Evolutionary conservation across 2,888 invertebrate species (phyloP).

Genomic region (Yponomeuta cagnagella): DNA sequence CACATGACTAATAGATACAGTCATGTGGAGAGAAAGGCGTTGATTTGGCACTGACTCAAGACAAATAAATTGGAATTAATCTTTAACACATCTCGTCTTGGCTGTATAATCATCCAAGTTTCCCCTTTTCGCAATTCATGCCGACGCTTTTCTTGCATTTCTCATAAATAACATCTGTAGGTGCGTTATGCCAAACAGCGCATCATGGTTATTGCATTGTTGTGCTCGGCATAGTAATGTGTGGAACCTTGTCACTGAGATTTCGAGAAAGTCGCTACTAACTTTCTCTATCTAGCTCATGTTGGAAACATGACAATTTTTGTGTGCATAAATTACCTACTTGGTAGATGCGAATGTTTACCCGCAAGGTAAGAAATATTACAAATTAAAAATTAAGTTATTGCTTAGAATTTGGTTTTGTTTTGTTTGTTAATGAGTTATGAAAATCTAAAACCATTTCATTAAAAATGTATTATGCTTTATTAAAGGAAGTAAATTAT

Average conservation of each 20-base stretch:
- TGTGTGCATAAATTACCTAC: background rate
- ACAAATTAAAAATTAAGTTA: too few species aligned
- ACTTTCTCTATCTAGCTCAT: slow-evolving; percentile 38
- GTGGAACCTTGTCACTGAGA: slow-evolving; percentile 22
- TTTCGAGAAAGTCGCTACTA: slow-evolving; percentile 47
- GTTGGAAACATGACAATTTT: background rate
- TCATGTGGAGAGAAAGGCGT: background rate
- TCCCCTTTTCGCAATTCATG: background rate
- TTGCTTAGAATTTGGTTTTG: too few species aligned
- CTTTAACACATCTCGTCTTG: background rate
- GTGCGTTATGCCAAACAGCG: background rate
- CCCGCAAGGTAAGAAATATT: too few species aligned
- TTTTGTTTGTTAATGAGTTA: too few species aligned
- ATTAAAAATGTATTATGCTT: too few species aligned
- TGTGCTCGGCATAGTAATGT: background rate
- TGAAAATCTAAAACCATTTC: too few species aligned
- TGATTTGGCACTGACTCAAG: slow-evolving; percentile 1
- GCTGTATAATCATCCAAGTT: background rate
- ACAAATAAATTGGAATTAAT: background rate
- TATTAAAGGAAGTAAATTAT: too few species aligned
- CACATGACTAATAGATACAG: too few species aligned
- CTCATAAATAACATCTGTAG: background rate
- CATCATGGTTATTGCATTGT: background rate
- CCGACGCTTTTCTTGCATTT: background rate
- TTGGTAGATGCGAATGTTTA: too few species aligned